Evolutionary conservation across 2,797 vertebrate genomes (phyloP).

Genomic region (Anas bernieri): DNA sequence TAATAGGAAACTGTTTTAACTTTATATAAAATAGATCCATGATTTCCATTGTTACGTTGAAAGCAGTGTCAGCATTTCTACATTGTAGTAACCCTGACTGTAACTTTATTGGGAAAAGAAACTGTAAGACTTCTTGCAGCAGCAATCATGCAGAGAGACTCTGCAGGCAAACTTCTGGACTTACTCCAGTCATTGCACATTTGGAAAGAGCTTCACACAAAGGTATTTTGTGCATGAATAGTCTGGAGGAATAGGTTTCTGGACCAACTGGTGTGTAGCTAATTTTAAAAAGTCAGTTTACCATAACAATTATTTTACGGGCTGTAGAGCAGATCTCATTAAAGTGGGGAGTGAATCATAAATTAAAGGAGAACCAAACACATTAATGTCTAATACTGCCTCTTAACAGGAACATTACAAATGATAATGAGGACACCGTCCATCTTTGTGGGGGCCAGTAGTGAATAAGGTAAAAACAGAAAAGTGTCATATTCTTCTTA

Average conservation of each 20-base stretch:
- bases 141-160: slow-evolving; percentile 72
- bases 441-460: slow-evolving; percentile 6
- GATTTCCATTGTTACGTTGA: not conserved
- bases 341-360: slow-evolving; percentile 75
- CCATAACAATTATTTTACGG: slow-evolving; percentile 85
- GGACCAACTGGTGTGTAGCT: slow-evolving; percentile 84
- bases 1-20: slow-evolving; percentile 10
- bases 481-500: not conserved
- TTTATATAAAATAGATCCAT: slow-evolving; percentile 26
- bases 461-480: slow-evolving; percentile 34
- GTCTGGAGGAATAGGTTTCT: slow-evolving; percentile 82
- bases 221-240: slow-evolving; percentile 84
- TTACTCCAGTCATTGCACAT: slow-evolving; percentile 80
- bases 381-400: slow-evolving; percentile 67
- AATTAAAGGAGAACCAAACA: slow-evolving; percentile 75
- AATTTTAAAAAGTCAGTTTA: slow-evolving; percentile 86
- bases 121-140: slow-evolving; percentile 62
- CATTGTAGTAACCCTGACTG: not conserved
- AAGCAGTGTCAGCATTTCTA: slow-evolving; percentile 8
- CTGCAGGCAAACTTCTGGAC: slow-evolving; percentile 79
- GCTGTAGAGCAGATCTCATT: slow-evolving; percentile 80
- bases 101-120: slow-evolving; percentile 64
- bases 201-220: slow-evolving; percentile 82
- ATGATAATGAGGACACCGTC: slow-evolving; percentile 63
- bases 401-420: slow-evolving; percentile 69